phyloP scores from a whole-genome alignment of 2,797 vertebrate species.

The Myripristis murdjan region DNA sequence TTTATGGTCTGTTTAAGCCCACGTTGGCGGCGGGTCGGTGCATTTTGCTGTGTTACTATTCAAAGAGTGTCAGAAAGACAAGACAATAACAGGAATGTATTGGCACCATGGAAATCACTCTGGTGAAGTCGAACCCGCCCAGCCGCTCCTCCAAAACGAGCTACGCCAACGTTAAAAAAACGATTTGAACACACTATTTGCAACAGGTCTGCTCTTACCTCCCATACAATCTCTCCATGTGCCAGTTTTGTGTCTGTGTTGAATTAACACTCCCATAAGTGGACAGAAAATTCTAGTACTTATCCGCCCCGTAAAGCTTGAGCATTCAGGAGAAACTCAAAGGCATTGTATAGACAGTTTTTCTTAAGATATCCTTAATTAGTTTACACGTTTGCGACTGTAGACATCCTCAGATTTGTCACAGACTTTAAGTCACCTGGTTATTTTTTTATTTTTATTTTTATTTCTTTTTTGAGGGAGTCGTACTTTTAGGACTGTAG shows the following conservation, averaged over 20 bases:
- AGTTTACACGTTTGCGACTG: conserved; percentile 40
- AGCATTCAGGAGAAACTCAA: conserved; percentile 29
- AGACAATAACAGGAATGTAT: conserved; percentile 22
- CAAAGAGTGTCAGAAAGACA: background rate
- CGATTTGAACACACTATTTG: conserved; percentile 45
- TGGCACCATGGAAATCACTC: background rate
- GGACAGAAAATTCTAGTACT: conserved; percentile 29
- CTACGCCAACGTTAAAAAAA: background rate
- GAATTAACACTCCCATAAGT: conserved; percentile 59
- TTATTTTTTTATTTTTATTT: too few species aligned
- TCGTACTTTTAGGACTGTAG: too few species aligned
- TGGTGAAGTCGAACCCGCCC: conserved; percentile 18
- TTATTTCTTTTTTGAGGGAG: too few species aligned
- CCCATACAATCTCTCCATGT: conserved; percentile 62
- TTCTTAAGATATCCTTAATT: conserved; percentile 20
- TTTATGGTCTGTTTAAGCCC: conserved; percentile 35
- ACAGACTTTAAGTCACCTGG: too few species aligned
- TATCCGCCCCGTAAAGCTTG: conserved; percentile 19
- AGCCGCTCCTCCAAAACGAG: conserved; percentile 28
- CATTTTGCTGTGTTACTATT: conserved; percentile 11
- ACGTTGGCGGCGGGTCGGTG: conserved; percentile 17
- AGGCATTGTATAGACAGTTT: conserved; percentile 25
- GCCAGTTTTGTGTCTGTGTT: conserved; percentile 66
- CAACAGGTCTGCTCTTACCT: conserved; percentile 60
- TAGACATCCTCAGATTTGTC: conserved; percentile 30